Conservation (phyloP, 2,113 vertebrate species). For the Hippocampus zosterae region DNA sequence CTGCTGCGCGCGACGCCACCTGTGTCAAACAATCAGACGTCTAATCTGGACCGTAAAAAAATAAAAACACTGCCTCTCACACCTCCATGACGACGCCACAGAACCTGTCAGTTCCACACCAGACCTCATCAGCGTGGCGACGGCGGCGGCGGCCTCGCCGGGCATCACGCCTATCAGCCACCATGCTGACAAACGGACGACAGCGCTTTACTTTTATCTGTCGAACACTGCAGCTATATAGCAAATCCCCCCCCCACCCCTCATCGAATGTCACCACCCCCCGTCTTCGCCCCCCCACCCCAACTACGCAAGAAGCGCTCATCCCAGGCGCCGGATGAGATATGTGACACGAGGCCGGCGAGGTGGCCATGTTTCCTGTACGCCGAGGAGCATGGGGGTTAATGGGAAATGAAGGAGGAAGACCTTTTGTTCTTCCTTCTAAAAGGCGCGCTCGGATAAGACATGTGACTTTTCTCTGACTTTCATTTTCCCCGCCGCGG, state of each 20-base stretch:
- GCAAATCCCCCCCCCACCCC: not conserved
- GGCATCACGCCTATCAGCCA: conserved; percentile 1
- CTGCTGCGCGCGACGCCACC: not conserved
- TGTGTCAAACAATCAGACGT: conserved; percentile 9
- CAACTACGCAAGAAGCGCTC: not conserved
- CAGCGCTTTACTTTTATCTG: conserved; percentile 4
- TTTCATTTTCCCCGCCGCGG: conserved; percentile 3
- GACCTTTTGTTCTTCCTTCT: conserved; percentile 18
- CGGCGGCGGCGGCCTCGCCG: not conserved
- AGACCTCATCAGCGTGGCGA: not conserved
- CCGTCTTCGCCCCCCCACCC: not conserved
- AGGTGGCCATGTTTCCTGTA: conserved; percentile 15
- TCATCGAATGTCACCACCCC: not conserved
- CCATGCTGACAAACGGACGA: not conserved
- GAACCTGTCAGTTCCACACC: not conserved
- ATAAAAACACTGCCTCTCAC: not conserved
- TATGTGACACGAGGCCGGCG: conserved; percentile 15
- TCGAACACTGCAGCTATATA: not conserved
- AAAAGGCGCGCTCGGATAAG: conserved; percentile 4
- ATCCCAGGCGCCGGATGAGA: conserved; percentile 9
- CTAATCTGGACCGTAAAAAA: not conserved
- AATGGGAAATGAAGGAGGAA: conserved; percentile 19
- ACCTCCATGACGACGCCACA: not conserved
- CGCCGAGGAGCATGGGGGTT: conserved; percentile 7
- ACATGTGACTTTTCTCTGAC: conserved; percentile 12